Base-by-base conservation (phyloP, 2,113 vertebrate species). In the Platysteira castanea region DNA sequence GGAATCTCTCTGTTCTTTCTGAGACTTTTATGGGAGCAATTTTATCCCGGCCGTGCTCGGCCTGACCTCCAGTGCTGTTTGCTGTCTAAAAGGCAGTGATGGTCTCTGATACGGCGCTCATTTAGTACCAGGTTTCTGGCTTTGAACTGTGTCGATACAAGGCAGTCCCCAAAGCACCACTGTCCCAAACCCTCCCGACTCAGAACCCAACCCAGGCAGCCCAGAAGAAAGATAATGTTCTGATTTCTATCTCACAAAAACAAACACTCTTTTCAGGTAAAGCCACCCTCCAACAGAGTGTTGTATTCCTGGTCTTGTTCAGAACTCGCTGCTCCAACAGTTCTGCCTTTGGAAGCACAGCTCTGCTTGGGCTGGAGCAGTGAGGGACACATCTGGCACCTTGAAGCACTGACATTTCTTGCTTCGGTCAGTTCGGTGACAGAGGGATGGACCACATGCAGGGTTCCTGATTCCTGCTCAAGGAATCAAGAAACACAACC, bases 171-270 rank as follows among this genome's bases (percentile, higher is more conserved):
- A 4, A n/a, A 4, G 14, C 28, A 11, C 35, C n/a, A 0, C 18
- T 24, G 54, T 35, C 77, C 93, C 56, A 82, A 68, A 82, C 44
- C 44, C 61, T 89, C 39, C 68, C 0, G 6, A 50, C 9, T 42
- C 47, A 37, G 28, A 60, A 70, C 37, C 44, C 68, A 61, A 46
- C 54, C 65, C 22, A 35, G 41, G 41, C 31, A 65, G 26, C 88
- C 19, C 39, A 33, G 18, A 60, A 61, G 27, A 71, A 69, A 73
- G 83, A 80, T 53, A 61, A 83, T 77, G 71, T 80, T 86, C 63
- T 74, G 85, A 83, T 88, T 85, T 73, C 19, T 83, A 61, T 83
- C 85, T 87, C 54, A 77, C 6, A 39, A 53, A 94, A 95, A 65
- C 79, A 69, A 91, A 69, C 75, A 37, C 57, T 65, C 76, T 77